A percentile compares a stretch with the other conserved stretches of the same genome.
phyloP scores from a whole-genome alignment of 2,888 invertebrate genomes.

The Thelaira solivaga region DNA sequence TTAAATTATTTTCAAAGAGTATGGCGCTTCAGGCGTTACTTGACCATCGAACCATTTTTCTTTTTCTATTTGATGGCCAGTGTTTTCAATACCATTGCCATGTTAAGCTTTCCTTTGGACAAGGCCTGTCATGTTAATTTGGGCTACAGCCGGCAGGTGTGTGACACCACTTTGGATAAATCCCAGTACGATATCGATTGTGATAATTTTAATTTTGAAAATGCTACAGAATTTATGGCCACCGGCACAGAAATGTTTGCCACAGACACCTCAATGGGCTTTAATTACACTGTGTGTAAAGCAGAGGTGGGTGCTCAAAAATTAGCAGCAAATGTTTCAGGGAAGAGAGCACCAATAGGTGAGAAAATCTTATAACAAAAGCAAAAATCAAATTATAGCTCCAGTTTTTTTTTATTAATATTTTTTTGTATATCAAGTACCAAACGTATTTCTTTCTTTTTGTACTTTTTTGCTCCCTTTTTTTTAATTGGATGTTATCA shows the following conservation, averaged over 20 bases:
- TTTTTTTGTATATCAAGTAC: no score
- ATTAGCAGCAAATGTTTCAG: slow-evolving; percentile 72
- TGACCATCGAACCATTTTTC: slow-evolving; percentile 75
- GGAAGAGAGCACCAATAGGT: slow-evolving; percentile 76
- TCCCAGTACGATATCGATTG: slow-evolving; percentile 72
- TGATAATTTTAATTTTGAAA: slow-evolving; percentile 69
- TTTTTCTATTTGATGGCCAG: slow-evolving; percentile 75
- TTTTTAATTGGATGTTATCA: no score
- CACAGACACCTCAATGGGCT: slow-evolving; percentile 65
- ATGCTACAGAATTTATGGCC: slow-evolving; percentile 68
- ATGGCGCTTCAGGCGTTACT: slow-evolving; percentile 72
- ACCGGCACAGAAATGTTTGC: slow-evolving; percentile 63
- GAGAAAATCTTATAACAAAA: slow-evolving; percentile 43
- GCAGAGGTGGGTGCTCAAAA: slow-evolving; percentile 76
- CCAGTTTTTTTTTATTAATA: no score
- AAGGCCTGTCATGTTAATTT: slow-evolving; percentile 76
- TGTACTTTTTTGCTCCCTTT: no score
- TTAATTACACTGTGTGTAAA: slow-evolving; percentile 75
- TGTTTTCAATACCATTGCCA: slow-evolving; percentile 73
- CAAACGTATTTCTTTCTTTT: no score
- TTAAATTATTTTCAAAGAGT: slow-evolving; percentile 71
- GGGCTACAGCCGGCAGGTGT: slow-evolving; percentile 71
- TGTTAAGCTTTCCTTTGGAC: slow-evolving; percentile 75
- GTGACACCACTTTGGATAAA: slow-evolving; percentile 74
- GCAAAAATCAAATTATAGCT: not conserved